Base-by-base conservation (phyloP, 2,113 vertebrate species). In the Peucedramus taeniatus region DNA sequence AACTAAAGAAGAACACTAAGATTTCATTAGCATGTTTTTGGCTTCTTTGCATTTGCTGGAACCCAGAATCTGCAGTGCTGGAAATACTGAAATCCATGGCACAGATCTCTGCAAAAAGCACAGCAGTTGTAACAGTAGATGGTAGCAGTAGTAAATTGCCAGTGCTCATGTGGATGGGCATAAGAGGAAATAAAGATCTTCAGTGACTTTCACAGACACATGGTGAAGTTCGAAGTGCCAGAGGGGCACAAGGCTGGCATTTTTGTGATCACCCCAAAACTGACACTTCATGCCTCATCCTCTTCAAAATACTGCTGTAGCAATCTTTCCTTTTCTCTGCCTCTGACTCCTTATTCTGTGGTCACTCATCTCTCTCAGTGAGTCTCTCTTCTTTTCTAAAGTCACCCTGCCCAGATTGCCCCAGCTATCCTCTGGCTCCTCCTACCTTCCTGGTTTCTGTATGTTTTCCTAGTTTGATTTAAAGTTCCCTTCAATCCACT, bases 111-210 rank as follows among this genome's bases (percentile, higher is more conserved):
- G 30, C 3, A 3, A 54, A 1, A 10, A 64, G n/a, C 19, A 64
- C 3, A 1, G 60, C 11, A 59, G 10, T 40, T 66, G 26, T 44
- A 30, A 54, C 10, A 56, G 33, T 78, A 78, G n/a, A 13, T n/a
- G 21, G n/a, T 37, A 28, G 45, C 35, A 64, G 47, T 45, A 66
- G 50, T 24, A 64, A 85, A 80, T n/a, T 78, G 54, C 44, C 51
- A 86, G 11, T 40, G 31, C 44, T 47, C 0, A 0, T 60, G 57
- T 33, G 49, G 39, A 63, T 72, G 57, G 26, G 30, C 4, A 18
- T 31, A 22, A 93, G 51, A 70, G n/a, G 60, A 77, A 83, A 64
- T 31, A 3, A 75, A 91, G 33, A 60, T n/a, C 28, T 44, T 40
- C 64, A 57, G 44, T 39, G 88, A 42, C 42, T 90, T 94, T 59